phyloP scores from a whole-genome alignment of 2,797 vertebrate genomes.

The Lepus townsendii region DNA sequence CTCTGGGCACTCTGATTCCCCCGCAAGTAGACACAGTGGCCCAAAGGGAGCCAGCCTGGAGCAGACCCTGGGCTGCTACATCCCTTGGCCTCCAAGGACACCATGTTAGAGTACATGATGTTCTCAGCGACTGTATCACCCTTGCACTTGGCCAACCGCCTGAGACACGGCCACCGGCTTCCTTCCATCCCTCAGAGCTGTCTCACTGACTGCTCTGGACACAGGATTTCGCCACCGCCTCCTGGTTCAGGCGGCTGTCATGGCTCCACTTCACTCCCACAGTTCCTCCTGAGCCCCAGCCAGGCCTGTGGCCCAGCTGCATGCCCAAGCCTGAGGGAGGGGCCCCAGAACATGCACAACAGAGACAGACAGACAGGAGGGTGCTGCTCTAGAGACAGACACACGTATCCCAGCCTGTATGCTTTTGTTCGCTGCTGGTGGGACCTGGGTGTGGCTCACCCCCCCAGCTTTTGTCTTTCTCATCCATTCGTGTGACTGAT shows the following conservation, averaged over 20 bases:
- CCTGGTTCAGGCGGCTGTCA: background rate
- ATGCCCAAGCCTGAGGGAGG: background rate
- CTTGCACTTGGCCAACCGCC: background rate
- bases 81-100: background rate
- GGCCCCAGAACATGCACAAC: background rate
- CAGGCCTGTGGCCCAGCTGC: too few relatives aligned
- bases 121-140: background rate
- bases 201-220: background rate
- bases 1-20: background rate
- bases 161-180: background rate
- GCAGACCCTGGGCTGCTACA: background rate
- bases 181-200: background rate
- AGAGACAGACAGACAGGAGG: fast-evolving
- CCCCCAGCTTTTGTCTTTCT: background rate
- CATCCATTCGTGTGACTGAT: background rate
- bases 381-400: background rate
- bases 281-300: background rate
- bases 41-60: background rate
- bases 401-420: fast-evolving
- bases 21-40: background rate
- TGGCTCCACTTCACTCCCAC: background rate
- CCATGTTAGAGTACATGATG: too few relatives aligned
- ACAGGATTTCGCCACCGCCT: background rate
- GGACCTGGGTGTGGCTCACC: too few relatives aligned
- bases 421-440: background rate